A percentile compares a stretch with the other conserved stretches of the same genome.
Conservation (phyloP, 2,888 invertebrate species). For the Dicyrtomina minuta region DNA sequence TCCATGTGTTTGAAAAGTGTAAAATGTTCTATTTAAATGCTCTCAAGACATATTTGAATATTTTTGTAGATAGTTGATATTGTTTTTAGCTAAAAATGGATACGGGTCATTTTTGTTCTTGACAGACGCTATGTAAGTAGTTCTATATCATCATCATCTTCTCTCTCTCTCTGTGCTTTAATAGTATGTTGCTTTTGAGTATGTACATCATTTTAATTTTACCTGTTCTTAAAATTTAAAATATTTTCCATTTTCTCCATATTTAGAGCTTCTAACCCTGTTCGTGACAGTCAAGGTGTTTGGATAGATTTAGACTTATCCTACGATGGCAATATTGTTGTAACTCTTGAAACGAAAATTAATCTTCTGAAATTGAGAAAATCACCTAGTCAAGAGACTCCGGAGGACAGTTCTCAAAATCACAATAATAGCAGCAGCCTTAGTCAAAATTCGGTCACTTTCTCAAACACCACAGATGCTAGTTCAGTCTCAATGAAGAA, state of each 20-base stretch:
- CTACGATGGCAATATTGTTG: slow-evolving; percentile 75
- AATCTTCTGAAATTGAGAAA: slow-evolving; percentile 72
- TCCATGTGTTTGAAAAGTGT: no score
- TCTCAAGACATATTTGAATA: no score
- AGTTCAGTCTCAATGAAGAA: slow-evolving; percentile 4
- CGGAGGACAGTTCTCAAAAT: slow-evolving; percentile 30
- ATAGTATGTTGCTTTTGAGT: no score
- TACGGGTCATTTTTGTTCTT: no score
- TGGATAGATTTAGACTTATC: slow-evolving; percentile 84
- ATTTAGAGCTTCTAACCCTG: slow-evolving; percentile 64
- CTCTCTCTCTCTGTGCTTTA: no score
- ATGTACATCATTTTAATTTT: background rate
- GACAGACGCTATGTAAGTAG: no score
- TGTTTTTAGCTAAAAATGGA: no score
- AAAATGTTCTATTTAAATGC: no score
- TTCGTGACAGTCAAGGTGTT: slow-evolving; percentile 76
- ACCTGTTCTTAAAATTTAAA: background rate
- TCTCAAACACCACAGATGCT: background rate
- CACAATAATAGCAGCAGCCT: slow-evolving; percentile 16
- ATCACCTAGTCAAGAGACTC: slow-evolving; percentile 52
- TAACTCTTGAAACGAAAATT: slow-evolving; percentile 84
- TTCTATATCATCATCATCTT: no score
- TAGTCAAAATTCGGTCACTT: background rate
- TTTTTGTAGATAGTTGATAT: no score
- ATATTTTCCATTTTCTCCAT: background rate